A percentile compares a stretch with the other conserved stretches of the same genome.
phyloP scores from a whole-genome alignment of 1,140 invertebrate genomes.

The Onthophagus taurus region DNA sequence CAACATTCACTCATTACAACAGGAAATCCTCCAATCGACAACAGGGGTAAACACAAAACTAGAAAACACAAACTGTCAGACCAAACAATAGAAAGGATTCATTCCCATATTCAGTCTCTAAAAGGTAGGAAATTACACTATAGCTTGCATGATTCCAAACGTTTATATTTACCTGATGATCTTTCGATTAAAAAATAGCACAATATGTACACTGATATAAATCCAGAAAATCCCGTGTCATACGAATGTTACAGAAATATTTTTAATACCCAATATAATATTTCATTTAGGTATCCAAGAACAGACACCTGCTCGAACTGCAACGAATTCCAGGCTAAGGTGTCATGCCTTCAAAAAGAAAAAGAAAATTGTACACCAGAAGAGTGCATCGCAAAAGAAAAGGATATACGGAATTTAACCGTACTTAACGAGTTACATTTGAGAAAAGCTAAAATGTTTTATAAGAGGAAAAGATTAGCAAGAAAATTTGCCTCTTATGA shows the following conservation, averaged over 20 bases:
- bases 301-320: too few species aligned
- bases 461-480: constrained; percentile 8
- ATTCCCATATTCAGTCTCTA: constrained; percentile 6
- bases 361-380: constrained; percentile 9
- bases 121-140: constrained; percentile 3
- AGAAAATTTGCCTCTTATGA: constrained; percentile 5
- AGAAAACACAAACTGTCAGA: constrained; percentile 10
- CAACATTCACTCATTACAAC: constrained; percentile 5
- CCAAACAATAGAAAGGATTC: constrained; percentile 3
- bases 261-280: constrained; percentile 4
- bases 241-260: too few species aligned
- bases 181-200: not conserved
- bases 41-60: constrained; percentile 1
- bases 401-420: constrained; percentile 5
- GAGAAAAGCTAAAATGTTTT: constrained; percentile 10
- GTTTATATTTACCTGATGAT: constrained; percentile 3
- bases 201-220: not conserved
- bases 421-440: constrained; percentile 7
- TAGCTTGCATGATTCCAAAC: constrained; percentile 6
- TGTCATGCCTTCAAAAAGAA: constrained; percentile 3
- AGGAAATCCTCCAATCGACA: constrained; percentile 4
- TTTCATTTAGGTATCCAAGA: constrained; percentile 1
- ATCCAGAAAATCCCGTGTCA: too few species aligned
- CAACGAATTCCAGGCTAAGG: constrained; percentile 2
- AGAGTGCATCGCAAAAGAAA: constrained; percentile 1